Conservation (phyloP, 2,797 vertebrate species). For the Spinus olivaceus region DNA sequence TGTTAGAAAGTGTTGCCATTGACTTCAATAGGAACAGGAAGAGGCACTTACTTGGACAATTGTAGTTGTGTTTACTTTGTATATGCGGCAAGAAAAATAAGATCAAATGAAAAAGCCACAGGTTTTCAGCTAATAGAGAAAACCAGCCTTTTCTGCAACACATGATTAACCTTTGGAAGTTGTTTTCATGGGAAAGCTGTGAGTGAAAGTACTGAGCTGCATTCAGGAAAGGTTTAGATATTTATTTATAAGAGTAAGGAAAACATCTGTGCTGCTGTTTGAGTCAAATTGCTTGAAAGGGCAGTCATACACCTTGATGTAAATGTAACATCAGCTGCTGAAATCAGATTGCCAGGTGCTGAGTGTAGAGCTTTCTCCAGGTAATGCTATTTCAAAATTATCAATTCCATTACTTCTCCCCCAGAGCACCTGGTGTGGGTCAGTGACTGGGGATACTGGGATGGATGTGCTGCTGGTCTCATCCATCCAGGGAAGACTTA, state of each 20-base stretch:
- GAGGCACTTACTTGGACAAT: constrained; percentile 15
- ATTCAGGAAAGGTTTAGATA: not conserved
- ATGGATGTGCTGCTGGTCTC: not conserved
- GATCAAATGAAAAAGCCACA: constrained; percentile 41
- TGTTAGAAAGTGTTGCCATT: constrained; percentile 26
- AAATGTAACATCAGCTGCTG: not conserved
- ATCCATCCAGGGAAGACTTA: not conserved
- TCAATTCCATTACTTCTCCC: not conserved
- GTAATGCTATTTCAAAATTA: not conserved
- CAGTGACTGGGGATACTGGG: not conserved
- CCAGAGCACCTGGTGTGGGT: not conserved
- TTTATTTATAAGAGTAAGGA: not conserved
- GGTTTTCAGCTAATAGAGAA: constrained; percentile 9
- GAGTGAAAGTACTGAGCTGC: not conserved
- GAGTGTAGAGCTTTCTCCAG: not conserved
- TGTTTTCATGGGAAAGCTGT: constrained; percentile 8
- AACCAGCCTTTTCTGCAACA: constrained; percentile 4
- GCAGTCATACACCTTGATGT: not conserved
- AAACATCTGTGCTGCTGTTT: not conserved
- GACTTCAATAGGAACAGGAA: constrained; percentile 46
- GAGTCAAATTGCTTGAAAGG: not conserved
- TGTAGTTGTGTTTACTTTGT: constrained; percentile 40
- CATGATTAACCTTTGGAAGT: not conserved
- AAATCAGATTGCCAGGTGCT: not conserved
- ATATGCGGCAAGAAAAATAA: not conserved